Percentiles rank a stretch among this genome's conserved stretches.
phyloP scores from a whole-genome alignment of 2,888 invertebrate species.

The Stenolophus ochropezus region DNA sequence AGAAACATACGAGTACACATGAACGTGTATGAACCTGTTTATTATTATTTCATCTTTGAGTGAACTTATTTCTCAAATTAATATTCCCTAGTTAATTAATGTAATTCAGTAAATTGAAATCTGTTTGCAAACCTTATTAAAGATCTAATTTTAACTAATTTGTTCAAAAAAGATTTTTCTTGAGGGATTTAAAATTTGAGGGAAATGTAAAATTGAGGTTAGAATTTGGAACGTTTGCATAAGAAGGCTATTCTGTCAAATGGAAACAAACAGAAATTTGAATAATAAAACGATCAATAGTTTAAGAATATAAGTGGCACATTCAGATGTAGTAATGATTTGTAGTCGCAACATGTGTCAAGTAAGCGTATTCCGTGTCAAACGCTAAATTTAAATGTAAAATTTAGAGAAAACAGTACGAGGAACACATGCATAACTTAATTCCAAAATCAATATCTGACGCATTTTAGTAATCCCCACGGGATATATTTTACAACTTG shows the following conservation, averaged over 20 bases:
- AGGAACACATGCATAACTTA: not conserved
- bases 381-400: slow-evolving; percentile 43
- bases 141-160: not conserved
- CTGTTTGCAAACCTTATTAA: too few species aligned
- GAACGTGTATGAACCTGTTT: too few species aligned
- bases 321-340: slow-evolving; percentile 36
- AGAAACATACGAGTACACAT: not conserved
- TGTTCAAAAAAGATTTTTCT: too few species aligned
- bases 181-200: not conserved
- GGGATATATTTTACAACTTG: too few species aligned
- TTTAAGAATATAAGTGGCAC: slow-evolving; percentile 6
- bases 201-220: not conserved
- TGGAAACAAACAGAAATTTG: slow-evolving; percentile 16
- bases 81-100: too few species aligned
- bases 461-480: not conserved
- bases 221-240: not conserved
- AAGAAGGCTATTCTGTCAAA: not conserved
- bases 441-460: not conserved
- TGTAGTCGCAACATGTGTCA: slow-evolving; percentile 28
- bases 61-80: too few species aligned
- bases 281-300: slow-evolving; percentile 24
- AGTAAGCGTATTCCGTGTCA: slow-evolving; percentile 20
- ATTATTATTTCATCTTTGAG: too few species aligned
- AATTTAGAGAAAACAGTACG: slow-evolving; percentile 26
- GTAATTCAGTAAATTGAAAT: not conserved